A percentile compares a stretch with the other conserved stretches of the same genome.
These are phyloP conservation scores for Standfussiana lucernea DNA, from an alignment of 2,888 invertebrate genomes.

Conservation along the genomic window DNA sequence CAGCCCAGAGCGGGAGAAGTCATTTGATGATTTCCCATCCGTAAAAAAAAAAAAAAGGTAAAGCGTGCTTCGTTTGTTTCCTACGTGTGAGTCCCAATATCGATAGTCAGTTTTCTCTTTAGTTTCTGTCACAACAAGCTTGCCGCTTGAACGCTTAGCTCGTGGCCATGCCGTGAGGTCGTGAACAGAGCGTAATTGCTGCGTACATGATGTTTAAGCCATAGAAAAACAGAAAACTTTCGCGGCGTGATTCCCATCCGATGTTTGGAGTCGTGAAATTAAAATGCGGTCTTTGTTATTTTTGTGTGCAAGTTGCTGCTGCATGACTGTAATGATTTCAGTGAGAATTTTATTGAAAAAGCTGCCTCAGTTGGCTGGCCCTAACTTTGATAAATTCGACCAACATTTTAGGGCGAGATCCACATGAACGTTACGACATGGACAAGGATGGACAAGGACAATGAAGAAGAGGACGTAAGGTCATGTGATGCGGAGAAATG, in stretches of 20 bases:
- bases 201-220: conserved; percentile 43
- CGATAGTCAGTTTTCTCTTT: not conserved
- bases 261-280: conserved; percentile 38
- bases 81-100: too few relatives aligned
- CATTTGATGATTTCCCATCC: too few relatives aligned
- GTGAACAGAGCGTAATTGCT: conserved; percentile 53
- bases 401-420: not conserved
- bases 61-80: too few relatives aligned
- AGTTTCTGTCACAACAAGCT: not conserved
- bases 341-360: conserved; percentile 11
- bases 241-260: conserved; percentile 12
- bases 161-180: not conserved
- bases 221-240: conserved; percentile 35
- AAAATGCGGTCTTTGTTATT: conserved; percentile 45
- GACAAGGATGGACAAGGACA: too few relatives aligned
- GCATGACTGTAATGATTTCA: conserved; percentile 16
- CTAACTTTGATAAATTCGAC: not conserved
- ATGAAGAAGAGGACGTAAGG: too few relatives aligned
- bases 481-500: too few relatives aligned
- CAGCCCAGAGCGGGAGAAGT: too few relatives aligned
- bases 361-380: not conserved
- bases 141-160: not conserved
- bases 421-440: not conserved
- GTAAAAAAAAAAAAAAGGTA: too few relatives aligned
- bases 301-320: conserved; percentile 14